Conservation (phyloP, 2,888 invertebrate genomes). For the Tanytarsus gracilentus region DNA sequence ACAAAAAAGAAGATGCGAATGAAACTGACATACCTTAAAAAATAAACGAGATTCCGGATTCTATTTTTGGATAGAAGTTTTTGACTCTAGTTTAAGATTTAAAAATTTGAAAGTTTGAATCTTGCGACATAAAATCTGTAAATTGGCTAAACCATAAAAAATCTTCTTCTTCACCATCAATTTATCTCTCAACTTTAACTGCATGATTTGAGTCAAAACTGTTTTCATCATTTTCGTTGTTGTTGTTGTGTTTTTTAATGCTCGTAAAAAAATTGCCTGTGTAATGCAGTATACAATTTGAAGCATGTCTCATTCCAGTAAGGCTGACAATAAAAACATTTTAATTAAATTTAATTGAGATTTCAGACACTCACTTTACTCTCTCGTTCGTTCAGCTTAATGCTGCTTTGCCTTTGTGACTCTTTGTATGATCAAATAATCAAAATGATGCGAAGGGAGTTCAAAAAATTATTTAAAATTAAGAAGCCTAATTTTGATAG, state of each 20-base stretch:
- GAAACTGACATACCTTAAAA: too few relatives aligned
- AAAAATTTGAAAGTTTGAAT: neutral
- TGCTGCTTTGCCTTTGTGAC: neutral
- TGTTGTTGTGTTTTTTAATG: neutral
- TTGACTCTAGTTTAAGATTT: too few relatives aligned
- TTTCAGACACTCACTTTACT: slow-evolving; percentile 16
- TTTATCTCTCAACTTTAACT: neutral
- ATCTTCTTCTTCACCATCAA: neutral
- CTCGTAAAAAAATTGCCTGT: neutral
- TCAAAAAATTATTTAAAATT: neutral
- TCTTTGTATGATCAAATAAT: neutral
- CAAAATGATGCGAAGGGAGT: neutral
- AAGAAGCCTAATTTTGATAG: too few relatives aligned
- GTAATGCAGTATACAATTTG: neutral
- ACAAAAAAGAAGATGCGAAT: too few relatives aligned
- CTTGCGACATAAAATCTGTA: neutral
- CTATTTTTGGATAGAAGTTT: too few relatives aligned
- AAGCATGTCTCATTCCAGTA: neutral
- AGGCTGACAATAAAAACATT: slow-evolving; percentile 5
- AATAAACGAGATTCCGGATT: too few relatives aligned
- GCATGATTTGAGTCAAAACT: neutral
- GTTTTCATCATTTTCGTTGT: neutral
- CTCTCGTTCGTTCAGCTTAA: neutral
- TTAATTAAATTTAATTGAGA: slow-evolving; percentile 26
- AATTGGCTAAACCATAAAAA: neutral